Evolutionary conservation across 2,888 invertebrate species (phyloP).

Genomic region (Tupiocoris notatus): DNA sequence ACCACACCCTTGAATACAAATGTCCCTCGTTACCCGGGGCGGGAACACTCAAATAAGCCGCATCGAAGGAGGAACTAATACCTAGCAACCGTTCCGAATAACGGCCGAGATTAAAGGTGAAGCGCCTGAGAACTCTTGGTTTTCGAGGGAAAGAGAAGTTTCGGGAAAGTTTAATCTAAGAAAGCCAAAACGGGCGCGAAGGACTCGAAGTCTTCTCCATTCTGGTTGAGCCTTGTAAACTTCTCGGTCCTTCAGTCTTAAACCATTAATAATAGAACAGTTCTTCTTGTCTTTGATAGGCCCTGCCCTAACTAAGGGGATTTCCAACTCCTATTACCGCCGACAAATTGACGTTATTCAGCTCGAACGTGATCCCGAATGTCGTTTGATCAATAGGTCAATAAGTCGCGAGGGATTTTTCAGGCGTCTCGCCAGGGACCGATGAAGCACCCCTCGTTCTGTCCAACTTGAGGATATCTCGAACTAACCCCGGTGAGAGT

Average conservation of each 20-base stretch:
- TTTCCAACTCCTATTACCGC: background rate
- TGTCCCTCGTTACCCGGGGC: slow-evolving; percentile 17
- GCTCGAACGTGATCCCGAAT: no score
- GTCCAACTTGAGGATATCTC: no score
- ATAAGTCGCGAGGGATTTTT: no score
- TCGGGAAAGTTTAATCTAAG: slow-evolving; percentile 39
- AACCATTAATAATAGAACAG: slow-evolving; percentile 35
- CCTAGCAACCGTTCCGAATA: no score
- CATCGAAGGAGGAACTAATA: background rate
- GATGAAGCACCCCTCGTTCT: no score
- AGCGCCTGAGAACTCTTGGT: slow-evolving; percentile 8
- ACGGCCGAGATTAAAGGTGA: slow-evolving; percentile 10
- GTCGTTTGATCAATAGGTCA: no score
- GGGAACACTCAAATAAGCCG: background rate
- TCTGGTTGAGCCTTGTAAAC: slow-evolving; percentile 38
- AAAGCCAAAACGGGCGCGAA: slow-evolving; percentile 14
- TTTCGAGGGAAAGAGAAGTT: slow-evolving; percentile 11
- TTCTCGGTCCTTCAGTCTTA: slow-evolving; percentile 35
- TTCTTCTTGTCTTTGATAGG: slow-evolving; percentile 12
- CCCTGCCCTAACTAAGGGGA: background rate
- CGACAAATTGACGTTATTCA: background rate
- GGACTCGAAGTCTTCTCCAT: slow-evolving; percentile 5
- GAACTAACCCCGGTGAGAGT: no score
- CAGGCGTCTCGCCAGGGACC: no score
- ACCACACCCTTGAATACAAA: slow-evolving; percentile 32